Evolutionary conservation across 2,113 vertebrate genomes (phyloP), one percentile per base, ranked within the genome.

Genomic region (Promerops cafer): DNA sequence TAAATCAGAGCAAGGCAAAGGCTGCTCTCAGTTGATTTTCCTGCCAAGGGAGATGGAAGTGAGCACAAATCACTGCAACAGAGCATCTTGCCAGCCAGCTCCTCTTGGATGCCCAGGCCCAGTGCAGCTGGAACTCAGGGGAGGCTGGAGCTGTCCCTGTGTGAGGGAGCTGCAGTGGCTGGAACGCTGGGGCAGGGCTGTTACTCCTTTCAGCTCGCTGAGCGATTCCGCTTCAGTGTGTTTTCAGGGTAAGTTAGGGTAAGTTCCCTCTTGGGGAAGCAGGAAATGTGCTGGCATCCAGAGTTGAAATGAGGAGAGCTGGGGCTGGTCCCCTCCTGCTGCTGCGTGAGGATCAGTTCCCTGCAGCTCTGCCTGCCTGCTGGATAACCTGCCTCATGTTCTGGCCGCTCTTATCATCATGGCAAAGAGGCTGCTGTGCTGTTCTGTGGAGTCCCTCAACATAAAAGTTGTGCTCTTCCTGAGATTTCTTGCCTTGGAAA

Each of bases 181-280:
- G 71, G 5, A 65, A 42, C 47, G 83, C 85, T 77, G 65, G 77
- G 52, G 24, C 50, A 77, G 79, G 52, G 15, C 13, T 94, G 89
- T 89, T 63, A 14, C 31, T 57, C 69, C 33, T 68, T 27, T 64
- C 76, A 60, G 68, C 82, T 94, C 33, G 19, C 79, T 14, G 59
- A 88, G 85, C 47, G 9, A 14, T 96, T 91, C 83, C 0, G 14
- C 90, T 80, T 86, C 92, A 78, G 52, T 75, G 89, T 69, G 81
- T 84, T 94, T 93, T 77, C 96, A 96, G 94, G 42, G 11, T 81
- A 91, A 95, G 79, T 86, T 68, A 93, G 68, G 91, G 77, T 91
- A 96, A 93, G n/a, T 90, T 90, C n/a, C 68, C 88, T 93, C 82
- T 27, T 77, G 92, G 92, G 88, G 86, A 93, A 92, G 80, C 23